Evolutionary conservation across 2,113 vertebrate genomes (phyloP).

Genomic region (Nesogale talazaci): DNA sequence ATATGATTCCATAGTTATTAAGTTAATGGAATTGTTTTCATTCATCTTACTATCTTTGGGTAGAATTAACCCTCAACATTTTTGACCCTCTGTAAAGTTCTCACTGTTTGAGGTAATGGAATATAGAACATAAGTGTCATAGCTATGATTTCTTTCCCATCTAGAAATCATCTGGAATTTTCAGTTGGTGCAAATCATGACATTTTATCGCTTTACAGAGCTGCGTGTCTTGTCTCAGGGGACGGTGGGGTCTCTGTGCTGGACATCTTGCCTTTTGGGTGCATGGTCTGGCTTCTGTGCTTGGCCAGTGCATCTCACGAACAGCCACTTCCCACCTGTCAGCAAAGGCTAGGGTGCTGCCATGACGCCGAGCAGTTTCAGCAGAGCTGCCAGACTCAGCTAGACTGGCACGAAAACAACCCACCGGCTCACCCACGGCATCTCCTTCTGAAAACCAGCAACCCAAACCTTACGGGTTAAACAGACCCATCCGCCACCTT

Average conservation of each 20-base stretch:
- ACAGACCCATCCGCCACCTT: neutral
- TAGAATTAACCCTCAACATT: neutral
- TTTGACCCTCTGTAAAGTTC: constrained; percentile 23
- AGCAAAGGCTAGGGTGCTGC: neutral
- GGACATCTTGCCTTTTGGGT: neutral
- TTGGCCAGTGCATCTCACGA: neutral
- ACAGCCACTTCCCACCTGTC: neutral
- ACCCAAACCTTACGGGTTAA: neutral
- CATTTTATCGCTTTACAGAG: neutral
- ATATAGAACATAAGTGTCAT: neutral
- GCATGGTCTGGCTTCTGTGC: neutral
- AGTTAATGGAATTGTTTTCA: neutral
- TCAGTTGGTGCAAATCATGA: neutral
- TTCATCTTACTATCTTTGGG: constrained; percentile 1
- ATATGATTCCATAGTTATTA: neutral
- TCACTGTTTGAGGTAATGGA: constrained; percentile 5
- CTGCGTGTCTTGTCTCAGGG: neutral
- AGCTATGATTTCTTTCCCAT: neutral
- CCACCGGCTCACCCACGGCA: neutral
- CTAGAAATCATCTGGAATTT: constrained; percentile 9
- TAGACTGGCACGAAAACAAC: neutral
- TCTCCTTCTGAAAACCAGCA: neutral
- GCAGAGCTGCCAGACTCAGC: neutral
- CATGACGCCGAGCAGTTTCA: neutral
- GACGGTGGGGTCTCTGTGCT: neutral